Evolutionary conservation across 2,797 vertebrate genomes (phyloP), one percentile per base, ranked within the genome.

Genomic region (Coracias cyanogaster): DNA sequence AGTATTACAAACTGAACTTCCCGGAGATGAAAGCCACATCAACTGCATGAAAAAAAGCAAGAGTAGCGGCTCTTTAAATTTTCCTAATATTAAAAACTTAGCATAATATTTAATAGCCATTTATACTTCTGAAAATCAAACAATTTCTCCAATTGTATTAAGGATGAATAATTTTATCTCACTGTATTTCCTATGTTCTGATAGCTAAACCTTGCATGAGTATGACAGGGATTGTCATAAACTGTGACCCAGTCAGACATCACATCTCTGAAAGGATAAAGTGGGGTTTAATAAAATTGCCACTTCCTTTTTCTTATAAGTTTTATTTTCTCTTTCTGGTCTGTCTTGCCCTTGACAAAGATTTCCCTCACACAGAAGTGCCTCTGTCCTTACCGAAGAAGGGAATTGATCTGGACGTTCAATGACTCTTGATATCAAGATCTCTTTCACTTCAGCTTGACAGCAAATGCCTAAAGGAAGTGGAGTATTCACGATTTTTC

Each of bases 391-490:
- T 57, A 73, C 41, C 6, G 20, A 86, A 57, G 51, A 66, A 54
- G 26, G 15, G 54, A 89, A 69, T 70, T 0, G 0, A 92, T 84
- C 49, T 35, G 21, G 49, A 37, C 22, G 17, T 60, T 92, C 82
- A 66, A 28, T 14, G n/a, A 79, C 35, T 90, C 69, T 79, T 72
- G 25, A 54, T 89, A 79, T 82, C 61, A 91, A 77, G 74, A 82
- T 64, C 33, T 95, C 81, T 86, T 85, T 83, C 73, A 60, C 29
- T 51, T 93, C 80, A 91, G 28, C 17, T 66, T 89, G 72, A 88
- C 49, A 85, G 65, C 16, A 87, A 93, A 82, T 72, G 72, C 29
- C 31, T 82, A 79, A 78, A 96, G 33, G 70, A 96, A 51, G 35
- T 64, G 46, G 25, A 88, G 31, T 60, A 60, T 54, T 91, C 80